phyloP scores from a whole-genome alignment of 2,888 invertebrate species.

The Apodemia hepburni region DNA sequence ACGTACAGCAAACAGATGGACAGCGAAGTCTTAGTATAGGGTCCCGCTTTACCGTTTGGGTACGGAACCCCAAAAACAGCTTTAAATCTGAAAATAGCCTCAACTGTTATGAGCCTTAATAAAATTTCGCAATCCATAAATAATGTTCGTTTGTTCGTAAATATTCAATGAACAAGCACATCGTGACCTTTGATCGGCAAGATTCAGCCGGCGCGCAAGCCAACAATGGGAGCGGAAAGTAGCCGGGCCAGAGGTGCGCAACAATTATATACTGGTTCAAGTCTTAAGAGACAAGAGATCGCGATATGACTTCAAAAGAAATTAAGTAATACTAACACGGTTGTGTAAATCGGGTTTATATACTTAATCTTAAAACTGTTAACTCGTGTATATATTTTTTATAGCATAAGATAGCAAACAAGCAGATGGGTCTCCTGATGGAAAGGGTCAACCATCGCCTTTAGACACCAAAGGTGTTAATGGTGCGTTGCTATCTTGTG shows the following conservation, averaged over 20 bases:
- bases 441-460: too few relatives aligned
- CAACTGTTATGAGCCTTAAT: conserved; percentile 14
- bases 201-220: conserved; percentile 24
- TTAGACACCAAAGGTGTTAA: too few relatives aligned
- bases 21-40: too few relatives aligned
- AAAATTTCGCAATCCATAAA: conserved; percentile 30
- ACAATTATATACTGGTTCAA: conserved; percentile 46
- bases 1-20: too few relatives aligned
- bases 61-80: background rate
- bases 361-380: too few relatives aligned
- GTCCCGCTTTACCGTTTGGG: too few relatives aligned
- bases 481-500: too few relatives aligned
- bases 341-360: too few relatives aligned
- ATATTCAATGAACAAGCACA: conserved; percentile 39
- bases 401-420: too few relatives aligned
- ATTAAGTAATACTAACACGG: too few relatives aligned
- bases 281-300: conserved; percentile 28
- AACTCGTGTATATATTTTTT: too few relatives aligned
- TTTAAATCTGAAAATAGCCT: background rate
- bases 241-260: conserved; percentile 61
- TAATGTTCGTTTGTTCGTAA: conserved; percentile 39
- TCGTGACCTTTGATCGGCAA: conserved; percentile 38
- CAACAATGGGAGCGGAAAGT: conserved; percentile 61
- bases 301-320: conserved; percentile 15
- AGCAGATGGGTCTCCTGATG: too few relatives aligned